phyloP scores from a whole-genome alignment of 2,888 invertebrate genomes.

The Venustoraphidia nigricollis region DNA sequence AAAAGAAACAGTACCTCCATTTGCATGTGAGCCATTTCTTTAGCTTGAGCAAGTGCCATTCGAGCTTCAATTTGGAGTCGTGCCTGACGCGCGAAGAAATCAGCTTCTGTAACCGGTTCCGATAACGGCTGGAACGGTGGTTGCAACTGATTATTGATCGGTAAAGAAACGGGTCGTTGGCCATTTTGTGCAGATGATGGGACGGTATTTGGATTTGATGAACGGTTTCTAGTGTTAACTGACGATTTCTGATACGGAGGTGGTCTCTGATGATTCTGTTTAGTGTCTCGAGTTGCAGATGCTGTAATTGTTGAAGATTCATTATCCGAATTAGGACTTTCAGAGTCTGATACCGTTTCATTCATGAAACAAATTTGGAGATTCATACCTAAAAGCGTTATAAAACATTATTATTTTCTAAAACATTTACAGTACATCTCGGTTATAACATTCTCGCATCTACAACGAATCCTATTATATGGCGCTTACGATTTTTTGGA shows the following conservation, averaged over 20 bases:
- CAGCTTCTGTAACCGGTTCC: constrained; percentile 43
- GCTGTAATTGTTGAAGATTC: constrained; percentile 31
- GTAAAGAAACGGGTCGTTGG: constrained; percentile 22
- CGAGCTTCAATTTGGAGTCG: constrained; percentile 75
- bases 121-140: constrained; percentile 15
- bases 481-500: too few species aligned
- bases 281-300: constrained; percentile 30
- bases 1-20: constrained; percentile 47
- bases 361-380: constrained; percentile 94
- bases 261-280: constrained; percentile 26
- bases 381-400: constrained; percentile 56
- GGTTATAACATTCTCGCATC: too few species aligned
- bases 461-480: too few species aligned
- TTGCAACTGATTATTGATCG: constrained; percentile 31
- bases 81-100: constrained; percentile 68
- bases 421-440: too few species aligned
- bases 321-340: constrained; percentile 60
- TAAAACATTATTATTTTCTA: too few species aligned
- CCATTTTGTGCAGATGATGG: constrained; percentile 14
- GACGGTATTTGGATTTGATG: constrained; percentile 6
- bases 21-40: constrained; percentile 82
- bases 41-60: constrained; percentile 76
- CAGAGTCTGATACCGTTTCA: constrained; percentile 73
- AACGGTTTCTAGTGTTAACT: constrained; percentile 2
- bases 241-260: constrained; percentile 29